Evolutionary conservation across 2,113 vertebrate species (phyloP).

Genomic region (Microtus ochrogaster): DNA sequence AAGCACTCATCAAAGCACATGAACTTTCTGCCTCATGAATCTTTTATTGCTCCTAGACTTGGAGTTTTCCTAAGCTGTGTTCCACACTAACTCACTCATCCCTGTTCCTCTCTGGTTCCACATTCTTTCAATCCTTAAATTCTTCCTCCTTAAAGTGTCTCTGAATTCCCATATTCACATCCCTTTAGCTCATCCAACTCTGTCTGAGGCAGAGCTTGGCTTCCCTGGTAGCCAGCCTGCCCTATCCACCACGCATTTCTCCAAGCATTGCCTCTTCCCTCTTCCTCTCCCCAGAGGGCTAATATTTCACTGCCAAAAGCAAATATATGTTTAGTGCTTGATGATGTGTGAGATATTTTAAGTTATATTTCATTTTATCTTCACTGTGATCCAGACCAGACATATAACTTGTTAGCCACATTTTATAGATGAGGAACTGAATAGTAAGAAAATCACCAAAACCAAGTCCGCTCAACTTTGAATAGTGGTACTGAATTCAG

Average conservation of each 20-base stretch:
- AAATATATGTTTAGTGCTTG: background rate
- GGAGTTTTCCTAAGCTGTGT: background rate
- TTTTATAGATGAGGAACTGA: background rate
- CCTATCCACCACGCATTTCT: background rate
- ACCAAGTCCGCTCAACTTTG: background rate
- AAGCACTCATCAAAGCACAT: background rate
- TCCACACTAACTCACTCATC: background rate
- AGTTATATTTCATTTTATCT: background rate
- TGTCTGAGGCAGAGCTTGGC: background rate
- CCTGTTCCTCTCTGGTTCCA: background rate
- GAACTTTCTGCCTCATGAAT: background rate
- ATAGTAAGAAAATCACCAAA: background rate
- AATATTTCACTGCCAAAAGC: background rate
- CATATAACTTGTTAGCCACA: background rate
- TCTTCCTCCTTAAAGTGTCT: background rate
- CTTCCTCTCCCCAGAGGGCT: background rate
- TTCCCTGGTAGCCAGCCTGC: background rate
- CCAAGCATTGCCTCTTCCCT: background rate
- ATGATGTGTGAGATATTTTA: background rate
- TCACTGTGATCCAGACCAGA: background rate
- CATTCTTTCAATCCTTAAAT: background rate
- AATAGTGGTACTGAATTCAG: background rate
- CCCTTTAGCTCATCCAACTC: background rate
- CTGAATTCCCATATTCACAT: too few relatives aligned
- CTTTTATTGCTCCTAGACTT: background rate